These are phyloP conservation scores for Bombus terrestris DNA, from an alignment of 1,140 invertebrate species.

Conservation along the genomic window DNA sequence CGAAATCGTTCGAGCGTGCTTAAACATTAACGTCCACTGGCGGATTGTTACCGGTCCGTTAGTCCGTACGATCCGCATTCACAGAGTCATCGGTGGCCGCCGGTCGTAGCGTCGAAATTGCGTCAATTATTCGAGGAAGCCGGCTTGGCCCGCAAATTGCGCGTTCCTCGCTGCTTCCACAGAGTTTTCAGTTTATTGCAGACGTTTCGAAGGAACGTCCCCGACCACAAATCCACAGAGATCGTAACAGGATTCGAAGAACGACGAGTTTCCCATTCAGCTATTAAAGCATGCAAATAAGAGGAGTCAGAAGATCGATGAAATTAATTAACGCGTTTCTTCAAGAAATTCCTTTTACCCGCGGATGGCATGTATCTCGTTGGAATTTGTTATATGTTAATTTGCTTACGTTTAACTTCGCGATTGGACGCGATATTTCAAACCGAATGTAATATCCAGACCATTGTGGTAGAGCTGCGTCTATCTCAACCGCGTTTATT, in stretches of 20 bases:
- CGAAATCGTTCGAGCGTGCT: conserved; percentile 35
- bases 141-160: conserved; percentile 58
- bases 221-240: not conserved
- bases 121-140: conserved; percentile 67
- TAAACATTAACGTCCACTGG: conserved; percentile 30
- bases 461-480: too few relatives aligned
- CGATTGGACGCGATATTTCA: too few relatives aligned
- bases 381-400: too few relatives aligned
- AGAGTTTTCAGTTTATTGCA: conserved; percentile 41
- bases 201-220: conserved; percentile 4
- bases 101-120: conserved; percentile 58
- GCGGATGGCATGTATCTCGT: too few relatives aligned
- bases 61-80: conserved; percentile 56
- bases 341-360: too few relatives aligned
- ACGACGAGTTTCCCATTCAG: not conserved
- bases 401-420: too few relatives aligned
- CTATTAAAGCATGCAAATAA: too few relatives aligned
- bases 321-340: not conserved
- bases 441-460: too few relatives aligned
- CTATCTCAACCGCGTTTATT: too few relatives aligned
- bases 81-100: conserved; percentile 54
- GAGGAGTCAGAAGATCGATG: not conserved
- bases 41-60: conserved; percentile 39
- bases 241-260: not conserved
- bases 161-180: conserved; percentile 37